Evolutionary conservation across 1,140 invertebrate species (phyloP), one percentile per base, ranked within the genome.

Genomic region (Tyrophagus putrescentiae): DNA sequence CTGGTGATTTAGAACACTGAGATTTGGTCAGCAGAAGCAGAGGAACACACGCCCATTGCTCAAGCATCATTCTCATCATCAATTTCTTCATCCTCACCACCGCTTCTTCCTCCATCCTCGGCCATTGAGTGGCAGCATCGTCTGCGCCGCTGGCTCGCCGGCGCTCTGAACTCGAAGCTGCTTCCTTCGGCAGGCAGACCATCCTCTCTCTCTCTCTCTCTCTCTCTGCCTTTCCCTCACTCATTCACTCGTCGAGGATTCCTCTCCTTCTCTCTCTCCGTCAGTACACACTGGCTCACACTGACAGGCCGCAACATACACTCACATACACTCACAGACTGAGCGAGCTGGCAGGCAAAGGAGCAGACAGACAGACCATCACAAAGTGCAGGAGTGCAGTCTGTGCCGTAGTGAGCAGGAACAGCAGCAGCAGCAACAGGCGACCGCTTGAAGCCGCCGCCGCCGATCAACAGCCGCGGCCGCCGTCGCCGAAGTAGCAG

Each of bases 11-110:
- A n/a, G n/a, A n/a, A n/a, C n/a, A 13, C n/a, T 13, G 36, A 39
- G 13, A 13, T 39, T 39, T 39, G 36, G 36, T n/a, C n/a, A 39
- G 13, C n/a, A 39, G n/a, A 13, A n/a, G n/a, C 36, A 39, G 13
- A 60, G 77, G 25, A 29, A n/a, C 44, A 27, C 31, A 21, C 31
- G 31, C 44, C 31, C 36, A 13, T 39, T 48, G 23, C 18, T 27
- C n/a, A 29, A 75, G 33, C 76, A 70, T 31, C 78, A 76, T 34
- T 23, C 36, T 76, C 63, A 11, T 64, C 64, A 3, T 66, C 64
- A 2, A 67, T 33, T 1, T 64, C 62, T 11, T 67, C 56, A 27
- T 59, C 62, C 1, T 60, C 50, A 33, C 64, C 39, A 28, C 57
- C 36, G 0, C 56, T 41, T 48, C 36, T 39, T 39, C 36, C 13